Conservation (phyloP, 2,888 invertebrate species). For the Matsumyia berberina region DNA sequence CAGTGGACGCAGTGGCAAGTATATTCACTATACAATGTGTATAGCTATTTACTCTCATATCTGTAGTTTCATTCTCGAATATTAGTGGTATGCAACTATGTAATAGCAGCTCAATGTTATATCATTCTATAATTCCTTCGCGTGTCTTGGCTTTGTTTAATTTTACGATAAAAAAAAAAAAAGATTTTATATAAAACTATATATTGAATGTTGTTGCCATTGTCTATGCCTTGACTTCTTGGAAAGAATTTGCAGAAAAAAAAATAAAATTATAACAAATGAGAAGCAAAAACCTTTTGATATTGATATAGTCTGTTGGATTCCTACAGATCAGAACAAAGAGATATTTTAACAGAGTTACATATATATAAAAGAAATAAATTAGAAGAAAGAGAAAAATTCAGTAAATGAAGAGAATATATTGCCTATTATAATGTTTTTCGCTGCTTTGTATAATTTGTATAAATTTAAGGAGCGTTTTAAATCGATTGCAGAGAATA, state of each 20-base stretch:
- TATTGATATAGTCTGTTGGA: slow-evolving; percentile 36
- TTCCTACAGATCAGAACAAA: slow-evolving; percentile 38
- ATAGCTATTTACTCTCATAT: slow-evolving; percentile 44
- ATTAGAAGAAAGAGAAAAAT: background rate
- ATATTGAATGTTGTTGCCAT: slow-evolving; percentile 75
- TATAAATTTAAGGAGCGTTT: slow-evolving; percentile 48
- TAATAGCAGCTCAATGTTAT: slow-evolving; percentile 37
- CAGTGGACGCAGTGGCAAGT: background rate
- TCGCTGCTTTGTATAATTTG: slow-evolving; percentile 63
- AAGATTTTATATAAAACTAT: slow-evolving; percentile 54
- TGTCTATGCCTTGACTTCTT: slow-evolving; percentile 73
- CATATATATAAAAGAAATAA: slow-evolving; percentile 23
- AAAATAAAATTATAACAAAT: slow-evolving; percentile 7
- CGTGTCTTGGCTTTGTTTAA: slow-evolving; percentile 71
- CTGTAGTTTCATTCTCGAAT: slow-evolving; percentile 57
- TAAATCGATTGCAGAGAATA: slow-evolving; percentile 56
- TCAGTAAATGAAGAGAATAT: slow-evolving; percentile 38
- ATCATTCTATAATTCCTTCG: slow-evolving; percentile 67
- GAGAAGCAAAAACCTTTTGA: slow-evolving; percentile 13
- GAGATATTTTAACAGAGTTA: slow-evolving; percentile 58
- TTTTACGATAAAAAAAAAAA: slow-evolving; percentile 31
- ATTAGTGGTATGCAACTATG: slow-evolving; percentile 32
- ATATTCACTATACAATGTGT: slow-evolving; percentile 38
- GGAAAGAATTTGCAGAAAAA: slow-evolving; percentile 41
- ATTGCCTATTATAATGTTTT: slow-evolving; percentile 42